Base-by-base conservation (phyloP, 2,797 vertebrate species). In the Chelidonichthys spinosus region DNA sequence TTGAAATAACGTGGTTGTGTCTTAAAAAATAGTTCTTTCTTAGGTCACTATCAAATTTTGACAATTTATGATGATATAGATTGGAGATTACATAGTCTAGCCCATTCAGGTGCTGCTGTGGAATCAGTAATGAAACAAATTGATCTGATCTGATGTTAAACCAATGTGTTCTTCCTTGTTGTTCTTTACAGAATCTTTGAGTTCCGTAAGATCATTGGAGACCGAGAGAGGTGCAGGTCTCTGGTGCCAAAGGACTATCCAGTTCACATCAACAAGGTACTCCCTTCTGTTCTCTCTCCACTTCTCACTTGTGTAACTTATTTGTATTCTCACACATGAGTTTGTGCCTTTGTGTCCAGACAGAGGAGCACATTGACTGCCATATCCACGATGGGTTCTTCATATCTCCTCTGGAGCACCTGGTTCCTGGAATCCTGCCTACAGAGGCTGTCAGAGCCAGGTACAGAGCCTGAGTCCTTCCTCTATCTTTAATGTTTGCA, bases 241-340 rank as follows among this genome's bases (percentile, higher is more conserved):
- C 85, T 99, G 83, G 96, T 99, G 82, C 95, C 97, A 0, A 94
- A 93, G 56, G 97, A 99, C 90, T 99, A 99, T 85, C 97, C 98
- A 1, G 96, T 99, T 56, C 93, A 95, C 77, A 95, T 98, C 63
- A 95, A 96, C 83, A 98, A 98, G 97, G 98, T 92, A 59, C 2
- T 17, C 4, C 4, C 3, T 25, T 50, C 33, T 62, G 50, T 40
- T 40, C 39, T 47, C 6, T 43, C 2, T 14, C 64, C 6, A 25
- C 7, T 33, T 11, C 32, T 36, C 37, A 5, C 33, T 18, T 8
- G 6, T 50, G 0, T 11, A 40, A 47, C 10, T 40, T 1, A 11
- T 6, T 65, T 55, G 35, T 43, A 1, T n/a, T 36, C 2, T 79
- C 8, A 42, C 6, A 13, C 18, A 5, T 53, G 7, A 13, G 11